phyloP scores from a whole-genome alignment of 2,797 vertebrate genomes.

The Echeneis naucrates region DNA sequence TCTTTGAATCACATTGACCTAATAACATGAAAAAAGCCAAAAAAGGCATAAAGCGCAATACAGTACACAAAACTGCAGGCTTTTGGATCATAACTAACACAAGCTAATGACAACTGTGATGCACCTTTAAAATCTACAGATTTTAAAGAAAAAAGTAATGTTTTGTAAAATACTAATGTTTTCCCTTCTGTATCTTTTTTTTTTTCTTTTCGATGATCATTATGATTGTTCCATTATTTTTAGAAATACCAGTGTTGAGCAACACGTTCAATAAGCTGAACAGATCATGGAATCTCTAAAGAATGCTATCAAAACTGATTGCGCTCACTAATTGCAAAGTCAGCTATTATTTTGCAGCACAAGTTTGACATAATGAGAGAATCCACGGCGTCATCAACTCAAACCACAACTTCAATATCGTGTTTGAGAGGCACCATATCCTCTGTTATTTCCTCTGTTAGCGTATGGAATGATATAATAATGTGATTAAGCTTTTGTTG shows the following conservation, averaged over 20 bases:
- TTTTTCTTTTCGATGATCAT: no score
- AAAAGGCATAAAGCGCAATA: neutral
- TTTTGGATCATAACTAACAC: no score
- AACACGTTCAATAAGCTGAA: constrained; percentile 9
- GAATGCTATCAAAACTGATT: constrained; percentile 7
- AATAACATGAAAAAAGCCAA: neutral
- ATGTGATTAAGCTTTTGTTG: no score
- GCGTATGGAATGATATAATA: neutral
- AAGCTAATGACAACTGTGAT: neutral
- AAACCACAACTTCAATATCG: constrained; percentile 47
- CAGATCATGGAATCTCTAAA: constrained; percentile 20
- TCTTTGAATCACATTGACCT: neutral
- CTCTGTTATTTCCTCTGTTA: constrained; percentile 43
- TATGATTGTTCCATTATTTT: neutral
- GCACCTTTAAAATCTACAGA: neutral
- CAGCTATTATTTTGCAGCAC: constrained; percentile 15
- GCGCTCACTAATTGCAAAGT: neutral
- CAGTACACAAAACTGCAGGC: neutral
- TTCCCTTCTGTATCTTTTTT: no score
- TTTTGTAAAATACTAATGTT: no score
- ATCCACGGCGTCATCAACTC: constrained; percentile 49
- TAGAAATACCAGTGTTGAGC: constrained; percentile 65
- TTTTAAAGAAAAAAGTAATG: no score
- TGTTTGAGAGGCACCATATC: constrained; percentile 32
- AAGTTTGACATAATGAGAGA: constrained; percentile 36